Conservation (phyloP, 2,888 invertebrate species). For the Hylaea fasciaria region DNA sequence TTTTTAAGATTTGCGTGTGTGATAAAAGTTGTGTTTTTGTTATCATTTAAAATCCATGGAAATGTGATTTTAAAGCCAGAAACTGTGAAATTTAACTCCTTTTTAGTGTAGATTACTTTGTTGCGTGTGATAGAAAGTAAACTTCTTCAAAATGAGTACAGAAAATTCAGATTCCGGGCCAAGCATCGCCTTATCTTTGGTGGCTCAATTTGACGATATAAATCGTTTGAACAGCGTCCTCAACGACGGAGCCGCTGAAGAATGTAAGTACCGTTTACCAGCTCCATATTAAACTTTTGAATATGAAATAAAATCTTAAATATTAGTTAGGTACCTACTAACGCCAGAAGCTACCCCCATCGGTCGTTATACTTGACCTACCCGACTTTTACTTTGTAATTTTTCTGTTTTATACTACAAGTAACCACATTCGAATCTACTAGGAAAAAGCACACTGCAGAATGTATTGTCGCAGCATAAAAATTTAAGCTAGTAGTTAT, state of each 20-base stretch:
- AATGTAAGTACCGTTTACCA: conserved; percentile 80
- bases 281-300: background rate
- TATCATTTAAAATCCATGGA: background rate
- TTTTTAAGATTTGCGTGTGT: conserved; percentile 9
- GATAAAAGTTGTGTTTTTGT: background rate
- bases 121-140: conserved; percentile 35
- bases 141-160: conserved; percentile 67
- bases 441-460: too few relatives aligned
- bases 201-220: conserved; percentile 90
- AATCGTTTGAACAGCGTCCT: conserved; percentile 87
- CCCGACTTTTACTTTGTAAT: too few relatives aligned
- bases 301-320: too few relatives aligned
- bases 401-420: too few relatives aligned
- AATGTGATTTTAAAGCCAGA: background rate
- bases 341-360: conserved; percentile 10
- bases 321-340: too few relatives aligned
- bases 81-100: background rate
- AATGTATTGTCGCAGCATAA: too few relatives aligned
- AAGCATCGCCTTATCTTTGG: conserved; percentile 82
- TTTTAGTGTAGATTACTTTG: conserved; percentile 10
- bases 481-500: too few relatives aligned
- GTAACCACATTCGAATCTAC: too few relatives aligned
- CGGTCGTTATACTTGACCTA: too few relatives aligned
- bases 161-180: conserved; percentile 73
- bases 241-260: conserved; percentile 87